Percentiles rank a stretch among this genome's conserved stretches.
Evolutionary conservation across 2,113 vertebrate genomes (phyloP).

Genomic region (Corythaixoides concolor): DNA sequence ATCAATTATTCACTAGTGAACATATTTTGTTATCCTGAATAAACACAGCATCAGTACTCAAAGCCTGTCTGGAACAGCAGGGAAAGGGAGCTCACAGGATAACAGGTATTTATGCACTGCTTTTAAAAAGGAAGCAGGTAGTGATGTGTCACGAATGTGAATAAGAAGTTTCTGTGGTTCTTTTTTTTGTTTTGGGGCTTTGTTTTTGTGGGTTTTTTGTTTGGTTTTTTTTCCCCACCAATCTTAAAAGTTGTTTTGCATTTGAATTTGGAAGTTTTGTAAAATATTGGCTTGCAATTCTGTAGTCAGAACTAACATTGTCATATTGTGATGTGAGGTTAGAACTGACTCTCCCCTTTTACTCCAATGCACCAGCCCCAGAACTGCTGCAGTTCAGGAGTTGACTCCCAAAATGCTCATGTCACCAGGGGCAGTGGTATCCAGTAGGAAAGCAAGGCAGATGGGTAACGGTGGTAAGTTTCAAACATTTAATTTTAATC

Average conservation of each 20-base stretch:
- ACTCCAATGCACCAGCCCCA: background rate
- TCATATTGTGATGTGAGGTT: background rate
- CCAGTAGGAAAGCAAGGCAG: background rate
- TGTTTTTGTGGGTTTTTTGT: background rate
- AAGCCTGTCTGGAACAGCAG: constrained; percentile 55
- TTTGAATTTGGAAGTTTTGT: background rate
- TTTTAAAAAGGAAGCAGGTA: constrained; percentile 34
- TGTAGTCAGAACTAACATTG: background rate
- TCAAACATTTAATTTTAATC: background rate
- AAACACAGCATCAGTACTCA: constrained; percentile 66
- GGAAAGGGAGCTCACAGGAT: constrained; percentile 39
- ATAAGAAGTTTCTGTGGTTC: background rate
- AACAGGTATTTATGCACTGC: constrained; percentile 65
- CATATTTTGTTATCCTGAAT: constrained; percentile 74
- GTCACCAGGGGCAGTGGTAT: background rate
- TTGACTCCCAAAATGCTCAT: fast-evolving
- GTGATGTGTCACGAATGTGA: background rate
- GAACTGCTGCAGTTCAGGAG: background rate
- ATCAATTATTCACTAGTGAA: constrained; percentile 76
- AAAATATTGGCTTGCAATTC: background rate
- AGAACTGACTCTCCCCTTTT: background rate
- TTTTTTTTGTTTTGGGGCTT: background rate
- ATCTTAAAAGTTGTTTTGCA: fast-evolving
- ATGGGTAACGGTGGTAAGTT: background rate
- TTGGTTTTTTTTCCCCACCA: background rate